These are phyloP conservation scores for Cyanistes caeruleus DNA, from an alignment of 2,113 vertebrate species.

Conservation along the genomic window DNA sequence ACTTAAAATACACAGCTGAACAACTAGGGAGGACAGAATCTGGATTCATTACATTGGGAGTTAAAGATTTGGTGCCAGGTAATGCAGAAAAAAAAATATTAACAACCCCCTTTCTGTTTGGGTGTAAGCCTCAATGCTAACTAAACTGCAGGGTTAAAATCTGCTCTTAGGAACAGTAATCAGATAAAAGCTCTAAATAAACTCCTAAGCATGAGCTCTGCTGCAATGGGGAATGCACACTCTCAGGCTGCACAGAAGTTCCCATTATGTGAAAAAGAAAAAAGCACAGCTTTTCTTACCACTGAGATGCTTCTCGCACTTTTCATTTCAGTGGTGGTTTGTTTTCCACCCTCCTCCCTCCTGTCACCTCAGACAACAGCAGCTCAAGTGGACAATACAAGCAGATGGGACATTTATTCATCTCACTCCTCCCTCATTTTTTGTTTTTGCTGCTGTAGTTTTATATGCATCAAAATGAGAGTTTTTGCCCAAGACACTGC, in stretches of 20 bases:
- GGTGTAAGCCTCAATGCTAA: neutral
- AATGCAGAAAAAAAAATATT: neutral
- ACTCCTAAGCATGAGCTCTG: neutral
- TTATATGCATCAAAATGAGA: neutral
- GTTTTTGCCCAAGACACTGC: neutral
- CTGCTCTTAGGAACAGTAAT: neutral
- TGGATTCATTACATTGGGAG: neutral
- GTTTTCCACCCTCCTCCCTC: neutral
- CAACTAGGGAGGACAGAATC: neutral
- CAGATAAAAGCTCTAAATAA: neutral
- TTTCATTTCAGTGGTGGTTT: neutral
- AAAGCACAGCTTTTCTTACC: neutral
- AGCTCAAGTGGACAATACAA: neutral
- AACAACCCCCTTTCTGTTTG: neutral
- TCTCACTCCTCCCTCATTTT: neutral
- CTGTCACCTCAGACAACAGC: neutral
- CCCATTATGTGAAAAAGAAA: neutral
- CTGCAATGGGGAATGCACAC: neutral
- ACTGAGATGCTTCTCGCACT: neutral
- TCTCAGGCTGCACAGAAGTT: neutral
- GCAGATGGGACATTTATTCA: neutral
- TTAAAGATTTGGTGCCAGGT: neutral
- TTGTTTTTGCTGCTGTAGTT: neutral
- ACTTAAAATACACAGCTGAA: neutral
- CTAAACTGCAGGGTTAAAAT: neutral